Base-by-base conservation (phyloP, 2,113 vertebrate genomes). In the Thunnus maccoyii region DNA sequence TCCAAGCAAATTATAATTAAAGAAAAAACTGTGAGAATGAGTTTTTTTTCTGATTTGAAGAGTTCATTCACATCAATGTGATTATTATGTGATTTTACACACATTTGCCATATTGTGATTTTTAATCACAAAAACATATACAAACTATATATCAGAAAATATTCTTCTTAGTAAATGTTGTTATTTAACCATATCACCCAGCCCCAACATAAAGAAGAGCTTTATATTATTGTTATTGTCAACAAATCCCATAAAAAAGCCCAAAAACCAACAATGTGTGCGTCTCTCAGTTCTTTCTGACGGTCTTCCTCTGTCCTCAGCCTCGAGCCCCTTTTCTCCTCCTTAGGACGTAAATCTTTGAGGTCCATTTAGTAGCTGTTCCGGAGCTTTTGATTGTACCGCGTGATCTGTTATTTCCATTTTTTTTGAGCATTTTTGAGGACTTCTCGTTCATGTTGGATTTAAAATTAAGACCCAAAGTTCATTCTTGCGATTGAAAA, bases 181-280 rank as follows among this genome's bases (percentile, higher is more conserved):
- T 27, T 36, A 47, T 81, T 64, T 17, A 63, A 73, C 57, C 12
- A 17, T 11, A 36, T 68, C 18, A 74, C 55, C 47, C 72, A 72
- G 72, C 76, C 62, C 50, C 12, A 50, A 69, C 61, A 16, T 41
- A 20, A 80, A 74, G 48, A 79, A 62, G 7, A 70, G 61, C 63
- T 76, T 44, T 25, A 25, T 48, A 52, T 50, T 47, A 77, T 58
- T 22, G 0, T 56, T 60, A 52, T 30, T 20, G 67, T 76, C 67
- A 85, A 78, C 76, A 88, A 83, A 88, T 83, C 67, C 71, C 64
- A 82, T 46, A 17, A 80, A 48, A 69, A 82, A 27, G 60, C 25
- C 27, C 16, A 71, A 75, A 56, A 41, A 41, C 54, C 63, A 51
- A 32, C 20, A 30, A 61, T 0, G n/a, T 36, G n/a, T 32, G 2